A percentile compares a stretch with the other conserved stretches of the same genome.
Conservation (phyloP, 2,888 invertebrate species). For the Luffia ferchaultella region DNA sequence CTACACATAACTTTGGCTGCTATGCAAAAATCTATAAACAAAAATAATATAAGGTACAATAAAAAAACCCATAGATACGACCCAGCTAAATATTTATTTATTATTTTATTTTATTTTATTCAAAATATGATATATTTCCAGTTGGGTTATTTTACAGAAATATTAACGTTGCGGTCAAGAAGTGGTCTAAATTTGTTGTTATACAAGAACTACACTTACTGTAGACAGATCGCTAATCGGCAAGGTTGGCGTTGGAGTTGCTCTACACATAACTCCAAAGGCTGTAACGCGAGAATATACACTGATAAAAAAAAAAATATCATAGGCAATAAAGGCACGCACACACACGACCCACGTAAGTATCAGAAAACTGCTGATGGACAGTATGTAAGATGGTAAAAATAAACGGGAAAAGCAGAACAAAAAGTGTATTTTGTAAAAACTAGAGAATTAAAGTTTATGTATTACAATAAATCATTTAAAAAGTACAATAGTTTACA, state of each 20-base stretch:
- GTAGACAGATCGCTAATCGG: neutral
- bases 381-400: no score
- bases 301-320: slow-evolving; percentile 2
- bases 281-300: slow-evolving; percentile 5
- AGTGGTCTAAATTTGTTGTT: neutral
- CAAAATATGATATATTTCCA: neutral
- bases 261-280: slow-evolving; percentile 6
- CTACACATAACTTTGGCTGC: slow-evolving; percentile 29
- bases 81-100: no score
- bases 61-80: no score
- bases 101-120: no score
- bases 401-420: no score
- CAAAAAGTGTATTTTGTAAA: no score
- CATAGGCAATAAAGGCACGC: neutral
- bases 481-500: no score
- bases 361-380: neutral
- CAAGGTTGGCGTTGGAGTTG: slow-evolving; percentile 7
- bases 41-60: slow-evolving; percentile 24
- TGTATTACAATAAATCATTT: no score
- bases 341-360: neutral
- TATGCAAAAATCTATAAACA: slow-evolving; percentile 33
- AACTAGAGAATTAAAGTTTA: no score
- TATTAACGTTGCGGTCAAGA: neutral
- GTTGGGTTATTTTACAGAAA: neutral
- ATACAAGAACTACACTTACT: slow-evolving; percentile 2